A percentile compares a stretch with the other conserved stretches of the same genome.
phyloP scores from a whole-genome alignment of 2,888 invertebrate species.

The Oscheius myriophilus region DNA sequence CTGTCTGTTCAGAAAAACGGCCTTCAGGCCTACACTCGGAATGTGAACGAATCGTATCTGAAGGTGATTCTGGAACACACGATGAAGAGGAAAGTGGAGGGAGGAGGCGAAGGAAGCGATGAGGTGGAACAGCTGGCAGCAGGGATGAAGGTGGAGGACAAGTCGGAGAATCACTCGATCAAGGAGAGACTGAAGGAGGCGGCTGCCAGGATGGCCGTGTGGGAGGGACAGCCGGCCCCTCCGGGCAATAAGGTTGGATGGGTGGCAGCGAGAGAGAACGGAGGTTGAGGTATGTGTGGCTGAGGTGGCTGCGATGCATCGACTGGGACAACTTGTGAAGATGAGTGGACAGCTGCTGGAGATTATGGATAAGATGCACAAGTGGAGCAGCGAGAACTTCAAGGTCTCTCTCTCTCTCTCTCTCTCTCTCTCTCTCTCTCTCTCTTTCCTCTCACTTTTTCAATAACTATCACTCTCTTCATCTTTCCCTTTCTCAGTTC shows the following conservation, averaged over 20 bases:
- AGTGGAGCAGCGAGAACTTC: conserved; percentile 37
- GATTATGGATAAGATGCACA: conserved; percentile 31
- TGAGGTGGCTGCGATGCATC: conserved; percentile 36
- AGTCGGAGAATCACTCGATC: conserved; percentile 17
- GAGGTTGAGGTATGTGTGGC: conserved; percentile 23
- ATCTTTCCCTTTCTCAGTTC: too few species aligned
- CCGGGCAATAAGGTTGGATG: conserved; percentile 2
- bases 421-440: neutral
- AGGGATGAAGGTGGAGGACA: conserved; percentile 9
- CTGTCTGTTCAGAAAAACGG: conserved; percentile 8
- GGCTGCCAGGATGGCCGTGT: conserved; percentile 12
- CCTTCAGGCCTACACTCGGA: conserved; percentile 21
- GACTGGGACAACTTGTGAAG: conserved; percentile 34
- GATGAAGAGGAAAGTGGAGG: conserved; percentile 19
- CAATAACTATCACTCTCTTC: conserved; percentile 8
- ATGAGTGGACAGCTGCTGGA: conserved; percentile 31
- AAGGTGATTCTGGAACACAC: conserved; percentile 22
- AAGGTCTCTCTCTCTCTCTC: conserved; percentile 14
- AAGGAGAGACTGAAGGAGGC: conserved; percentile 26
- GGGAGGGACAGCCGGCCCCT: conserved; percentile 10
- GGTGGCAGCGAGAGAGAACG: neutral
- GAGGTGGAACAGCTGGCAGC: conserved; percentile 21
- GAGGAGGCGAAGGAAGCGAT: neutral
- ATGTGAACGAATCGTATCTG: conserved; percentile 25
- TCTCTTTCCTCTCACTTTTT: neutral